phyloP scores from a whole-genome alignment of 92 coral and sea anemone species.

The Porites rus region DNA sequence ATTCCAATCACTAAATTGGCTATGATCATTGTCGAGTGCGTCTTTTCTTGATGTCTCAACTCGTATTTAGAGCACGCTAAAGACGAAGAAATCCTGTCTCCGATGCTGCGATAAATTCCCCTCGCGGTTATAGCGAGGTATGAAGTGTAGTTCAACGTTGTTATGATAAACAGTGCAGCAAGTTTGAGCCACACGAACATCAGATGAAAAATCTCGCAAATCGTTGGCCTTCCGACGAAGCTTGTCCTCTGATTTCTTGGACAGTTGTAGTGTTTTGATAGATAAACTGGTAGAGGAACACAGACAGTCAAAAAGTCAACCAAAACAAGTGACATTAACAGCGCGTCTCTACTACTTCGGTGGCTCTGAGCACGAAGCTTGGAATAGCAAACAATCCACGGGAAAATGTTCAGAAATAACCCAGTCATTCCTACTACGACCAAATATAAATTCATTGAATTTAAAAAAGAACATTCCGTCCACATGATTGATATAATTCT shows the following conservation, averaged over 20 bases:
- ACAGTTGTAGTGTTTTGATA: conserved; percentile 59
- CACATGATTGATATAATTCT: background rate
- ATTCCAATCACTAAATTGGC: conserved; percentile 81
- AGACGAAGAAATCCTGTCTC: conserved; percentile 81
- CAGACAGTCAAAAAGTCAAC: conserved; percentile 71
- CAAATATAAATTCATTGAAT: conserved; percentile 71
- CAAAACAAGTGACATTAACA: conserved; percentile 70
- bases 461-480: conserved; percentile 45
- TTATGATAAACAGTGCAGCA: conserved; percentile 76
- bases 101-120: conserved; percentile 75
- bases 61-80: conserved; percentile 68
- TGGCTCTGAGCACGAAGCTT: conserved; percentile 56
- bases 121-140: conserved; percentile 70
- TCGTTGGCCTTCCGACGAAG: conserved; percentile 62
- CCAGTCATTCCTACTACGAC: conserved; percentile 63
- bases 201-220: conserved; percentile 86
- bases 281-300: conserved; percentile 78
- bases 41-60: conserved; percentile 54
- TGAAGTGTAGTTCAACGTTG: conserved; percentile 84
- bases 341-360: conserved; percentile 74
- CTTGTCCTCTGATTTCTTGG: background rate
- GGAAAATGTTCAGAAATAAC: conserved; percentile 63
- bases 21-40: conserved; percentile 63
- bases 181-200: conserved; percentile 86
- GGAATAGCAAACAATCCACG: conserved; percentile 75